These are phyloP conservation scores for Chondrilla cf. caribensis DNA, from an alignment of 37 sponge, comb jelly and placozoan genomes.

Conservation along the genomic window DNA sequence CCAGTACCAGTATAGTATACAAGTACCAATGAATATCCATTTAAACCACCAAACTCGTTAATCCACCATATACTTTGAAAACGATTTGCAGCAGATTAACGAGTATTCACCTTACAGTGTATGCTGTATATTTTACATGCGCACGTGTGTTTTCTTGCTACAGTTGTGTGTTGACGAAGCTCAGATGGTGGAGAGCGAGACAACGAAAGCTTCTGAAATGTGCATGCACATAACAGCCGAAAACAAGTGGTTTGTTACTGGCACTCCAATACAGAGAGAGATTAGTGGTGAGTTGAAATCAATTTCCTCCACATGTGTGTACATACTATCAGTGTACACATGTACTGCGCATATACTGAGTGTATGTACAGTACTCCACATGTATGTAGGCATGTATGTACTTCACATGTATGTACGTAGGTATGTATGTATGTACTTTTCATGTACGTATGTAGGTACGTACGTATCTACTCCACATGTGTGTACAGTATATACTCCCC, in stretches of 20 bases:
- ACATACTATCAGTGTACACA: background rate
- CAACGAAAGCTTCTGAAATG: conserved; percentile 78
- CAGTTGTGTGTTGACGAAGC: conserved; percentile 86
- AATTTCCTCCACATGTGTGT: background rate
- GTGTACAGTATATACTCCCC: no score
- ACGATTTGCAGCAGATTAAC: no score
- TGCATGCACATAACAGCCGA: conserved; percentile 39
- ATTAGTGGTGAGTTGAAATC: conserved; percentile 46
- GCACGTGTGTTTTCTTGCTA: background rate
- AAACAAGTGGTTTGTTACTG: conserved; percentile 87
- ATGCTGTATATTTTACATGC: background rate
- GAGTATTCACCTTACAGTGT: no score
- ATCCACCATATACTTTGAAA: no score
- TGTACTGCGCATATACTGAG: no score
- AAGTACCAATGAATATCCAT: background rate
- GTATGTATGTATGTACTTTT: background rate
- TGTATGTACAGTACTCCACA: no score
- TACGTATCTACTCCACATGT: no score
- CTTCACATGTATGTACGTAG: no score
- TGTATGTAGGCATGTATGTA: no score
- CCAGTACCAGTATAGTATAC: background rate
- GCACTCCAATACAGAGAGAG: conserved; percentile 74
- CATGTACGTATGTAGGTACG: background rate
- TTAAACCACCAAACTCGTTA: no score
- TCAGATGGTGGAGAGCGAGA: conserved; percentile 79